Conservation (phyloP, 1,140 invertebrate species). For the Lanistes nyassanus region DNA sequence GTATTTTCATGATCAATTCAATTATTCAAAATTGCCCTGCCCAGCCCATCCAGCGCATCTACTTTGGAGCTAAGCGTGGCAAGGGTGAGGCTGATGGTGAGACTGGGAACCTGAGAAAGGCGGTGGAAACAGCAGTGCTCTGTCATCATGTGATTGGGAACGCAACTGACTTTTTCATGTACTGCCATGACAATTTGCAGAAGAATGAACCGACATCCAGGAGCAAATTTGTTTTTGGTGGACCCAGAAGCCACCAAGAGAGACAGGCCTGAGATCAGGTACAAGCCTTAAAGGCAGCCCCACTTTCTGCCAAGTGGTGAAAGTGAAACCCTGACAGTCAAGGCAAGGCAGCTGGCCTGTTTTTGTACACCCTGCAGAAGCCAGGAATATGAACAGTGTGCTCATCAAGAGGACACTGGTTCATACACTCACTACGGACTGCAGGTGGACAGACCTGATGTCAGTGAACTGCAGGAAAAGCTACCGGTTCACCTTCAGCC, state of each 20-base stretch:
- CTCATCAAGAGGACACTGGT: neutral
- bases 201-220: neutral
- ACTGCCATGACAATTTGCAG: neutral
- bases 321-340: neutral
- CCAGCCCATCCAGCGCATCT: slow-evolving; percentile 15
- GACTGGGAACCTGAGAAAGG: slow-evolving; percentile 15
- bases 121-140: neutral
- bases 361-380: neutral
- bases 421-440: neutral
- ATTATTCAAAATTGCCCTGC: too few relatives aligned
- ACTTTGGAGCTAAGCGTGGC: slow-evolving; percentile 17
- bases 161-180: slow-evolving; percentile 12
- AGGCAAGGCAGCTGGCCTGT: neutral
- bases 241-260: neutral
- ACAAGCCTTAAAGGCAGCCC: slow-evolving; percentile 1
- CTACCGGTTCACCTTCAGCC: neutral
- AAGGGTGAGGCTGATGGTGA: slow-evolving; percentile 28
- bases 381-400: neutral
- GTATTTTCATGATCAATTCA: neutral
- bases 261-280: neutral
- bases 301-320: neutral
- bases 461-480: neutral
- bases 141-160: neutral
- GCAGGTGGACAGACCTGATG: neutral
- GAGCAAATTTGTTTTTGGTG: slow-evolving; percentile 7